These are phyloP conservation scores for Coremacera marginata DNA, from an alignment of 2,888 invertebrate species.

Conservation along the genomic window DNA sequence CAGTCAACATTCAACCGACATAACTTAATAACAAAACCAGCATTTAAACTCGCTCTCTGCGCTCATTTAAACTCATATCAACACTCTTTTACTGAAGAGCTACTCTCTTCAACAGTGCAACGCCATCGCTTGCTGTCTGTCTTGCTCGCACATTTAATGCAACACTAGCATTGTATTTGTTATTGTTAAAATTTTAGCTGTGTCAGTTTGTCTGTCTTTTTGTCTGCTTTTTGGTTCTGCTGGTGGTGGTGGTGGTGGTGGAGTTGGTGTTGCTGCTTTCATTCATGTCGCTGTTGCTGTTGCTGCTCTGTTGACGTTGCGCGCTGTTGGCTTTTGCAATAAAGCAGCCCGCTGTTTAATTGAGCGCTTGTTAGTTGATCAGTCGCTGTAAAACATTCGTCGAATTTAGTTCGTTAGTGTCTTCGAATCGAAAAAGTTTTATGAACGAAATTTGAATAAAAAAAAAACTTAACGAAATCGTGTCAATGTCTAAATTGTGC, in stretches of 20 bases:
- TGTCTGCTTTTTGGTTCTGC: background rate
- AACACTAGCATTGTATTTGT: background rate
- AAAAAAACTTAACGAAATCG: background rate
- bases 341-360: slow-evolving; percentile 5
- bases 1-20: too few species aligned
- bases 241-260: background rate
- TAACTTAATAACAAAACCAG: too few species aligned
- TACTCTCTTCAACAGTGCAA: too few species aligned
- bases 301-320: background rate
- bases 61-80: too few species aligned
- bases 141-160: background rate
- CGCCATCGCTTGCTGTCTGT: too few species aligned
- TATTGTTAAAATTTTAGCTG: background rate
- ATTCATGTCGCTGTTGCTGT: slow-evolving; percentile 1
- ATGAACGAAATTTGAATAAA: background rate
- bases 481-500: background rate
- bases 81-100: too few species aligned
- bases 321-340: slow-evolving; percentile 16
- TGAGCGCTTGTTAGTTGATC: slow-evolving; percentile 5
- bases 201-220: background rate
- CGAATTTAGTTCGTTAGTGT: background rate
- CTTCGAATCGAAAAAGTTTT: background rate
- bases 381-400: slow-evolving; percentile 36
- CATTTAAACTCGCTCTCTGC: too few species aligned
- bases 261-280: slow-evolving; percentile 14